Evolutionary conservation across 2,888 invertebrate genomes (phyloP).

Genomic region (Priocnemis perturbator): DNA sequence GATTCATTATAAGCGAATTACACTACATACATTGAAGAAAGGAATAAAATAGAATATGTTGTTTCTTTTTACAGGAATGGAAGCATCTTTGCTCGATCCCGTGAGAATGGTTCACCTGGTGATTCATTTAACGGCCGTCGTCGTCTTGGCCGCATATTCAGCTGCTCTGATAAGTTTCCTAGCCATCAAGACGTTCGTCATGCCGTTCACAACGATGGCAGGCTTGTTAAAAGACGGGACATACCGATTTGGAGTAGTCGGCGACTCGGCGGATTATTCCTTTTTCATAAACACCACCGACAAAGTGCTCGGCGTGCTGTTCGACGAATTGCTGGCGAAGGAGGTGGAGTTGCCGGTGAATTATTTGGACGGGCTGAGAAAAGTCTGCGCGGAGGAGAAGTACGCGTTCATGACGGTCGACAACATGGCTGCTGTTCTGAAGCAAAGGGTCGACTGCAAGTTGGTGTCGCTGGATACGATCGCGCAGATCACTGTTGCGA

Average conservation of each 20-base stretch:
- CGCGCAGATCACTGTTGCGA: slow-evolving; percentile 68
- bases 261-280: slow-evolving; percentile 66
- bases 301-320: slow-evolving; percentile 57
- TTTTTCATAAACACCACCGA: slow-evolving; percentile 71
- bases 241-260: slow-evolving; percentile 67
- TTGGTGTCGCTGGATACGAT: slow-evolving; percentile 68
- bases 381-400: slow-evolving; percentile 63
- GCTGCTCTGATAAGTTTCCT: slow-evolving; percentile 71
- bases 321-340: slow-evolving; percentile 57
- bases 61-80: slow-evolving; percentile 62
- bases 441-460: slow-evolving; percentile 61
- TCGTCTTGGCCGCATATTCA: slow-evolving; percentile 71
- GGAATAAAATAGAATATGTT: no score
- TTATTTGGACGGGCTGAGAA: slow-evolving; percentile 65
- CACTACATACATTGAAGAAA: no score
- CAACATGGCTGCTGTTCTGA: slow-evolving; percentile 63
- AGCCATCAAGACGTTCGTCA: slow-evolving; percentile 66
- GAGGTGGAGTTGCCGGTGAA: slow-evolving; percentile 60
- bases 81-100: slow-evolving; percentile 57
- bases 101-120: slow-evolving; percentile 66
- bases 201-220: slow-evolving; percentile 72
- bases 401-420: slow-evolving; percentile 71
- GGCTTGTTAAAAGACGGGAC: slow-evolving; percentile 68
- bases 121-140: slow-evolving; percentile 67
- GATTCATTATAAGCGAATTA: no score